phyloP scores from a whole-genome alignment of 2,113 vertebrate genomes.

The Lophius piscatorius region DNA sequence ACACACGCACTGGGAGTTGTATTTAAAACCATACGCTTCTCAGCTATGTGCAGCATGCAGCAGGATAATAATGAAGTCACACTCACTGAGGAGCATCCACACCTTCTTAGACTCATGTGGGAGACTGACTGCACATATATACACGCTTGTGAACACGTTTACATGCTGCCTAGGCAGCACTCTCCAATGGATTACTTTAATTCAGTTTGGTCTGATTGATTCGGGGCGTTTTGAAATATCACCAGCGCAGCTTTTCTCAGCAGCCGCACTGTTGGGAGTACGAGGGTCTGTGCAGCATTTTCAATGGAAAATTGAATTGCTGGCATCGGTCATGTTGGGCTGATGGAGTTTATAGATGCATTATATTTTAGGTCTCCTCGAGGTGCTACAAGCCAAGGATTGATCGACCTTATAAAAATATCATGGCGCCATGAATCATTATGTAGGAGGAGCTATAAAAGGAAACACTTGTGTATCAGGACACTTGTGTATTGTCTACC shows the following conservation, averaged over 20 bases:
- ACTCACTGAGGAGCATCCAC: conserved; percentile 12
- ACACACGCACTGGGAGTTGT: conserved; percentile 10
- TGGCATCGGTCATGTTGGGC: conserved; percentile 18
- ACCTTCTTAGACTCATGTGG: conserved; percentile 1
- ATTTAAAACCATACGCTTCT: conserved; percentile 8
- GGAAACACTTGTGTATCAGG: conserved; percentile 5
- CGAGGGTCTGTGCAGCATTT: conserved; percentile 12
- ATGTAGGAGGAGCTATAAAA: conserved; percentile 16
- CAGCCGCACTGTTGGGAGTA: neutral
- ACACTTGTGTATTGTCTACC: conserved; percentile 1
- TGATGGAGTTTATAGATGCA: conserved; percentile 31
- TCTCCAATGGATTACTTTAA: conserved; percentile 43
- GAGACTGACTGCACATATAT: conserved; percentile 17
- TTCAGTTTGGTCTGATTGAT: conserved; percentile 52
- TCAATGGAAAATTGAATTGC: conserved; percentile 37
- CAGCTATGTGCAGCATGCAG: conserved; percentile 3
- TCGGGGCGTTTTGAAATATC: conserved; percentile 20
- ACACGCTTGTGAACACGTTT: conserved; percentile 7
- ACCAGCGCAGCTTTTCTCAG: conserved; percentile 4
- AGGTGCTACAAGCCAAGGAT: conserved; percentile 52
- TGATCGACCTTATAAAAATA: conserved; percentile 62
- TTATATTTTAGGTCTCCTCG: conserved; percentile 49
- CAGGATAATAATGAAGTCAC: neutral
- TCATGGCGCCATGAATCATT: conserved; percentile 19
- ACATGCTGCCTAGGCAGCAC: conserved; percentile 5